Conservation (phyloP, 2,113 vertebrate species). For the Triplophysa dalaica region DNA sequence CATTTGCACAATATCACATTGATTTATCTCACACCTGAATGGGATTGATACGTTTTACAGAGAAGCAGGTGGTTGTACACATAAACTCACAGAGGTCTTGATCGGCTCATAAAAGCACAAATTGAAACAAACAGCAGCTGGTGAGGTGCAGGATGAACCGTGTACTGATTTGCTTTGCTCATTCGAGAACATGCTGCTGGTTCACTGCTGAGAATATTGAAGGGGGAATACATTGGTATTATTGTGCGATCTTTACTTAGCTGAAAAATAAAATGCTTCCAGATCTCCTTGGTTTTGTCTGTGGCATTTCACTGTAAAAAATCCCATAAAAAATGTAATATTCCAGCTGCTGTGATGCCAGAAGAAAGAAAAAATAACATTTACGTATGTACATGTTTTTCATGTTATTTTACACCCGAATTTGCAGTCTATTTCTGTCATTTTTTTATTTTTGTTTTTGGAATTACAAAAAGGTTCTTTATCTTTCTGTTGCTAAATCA, state of each 20-base stretch:
- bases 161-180: not conserved
- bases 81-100: slow-evolving; percentile 5
- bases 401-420: too few relatives aligned
- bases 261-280: not conserved
- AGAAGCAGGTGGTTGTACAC: slow-evolving; percentile 12
- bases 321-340: too few relatives aligned
- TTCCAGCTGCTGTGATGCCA: too few relatives aligned
- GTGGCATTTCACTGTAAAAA: too few relatives aligned
- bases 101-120: slow-evolving; percentile 36
- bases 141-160: not conserved
- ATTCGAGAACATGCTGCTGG: not conserved
- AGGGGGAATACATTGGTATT: not conserved
- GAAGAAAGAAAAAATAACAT: too few relatives aligned
- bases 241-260: not conserved
- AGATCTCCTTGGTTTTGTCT: not conserved
- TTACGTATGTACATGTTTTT: too few relatives aligned
- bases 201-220: not conserved
- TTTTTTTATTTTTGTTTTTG: too few relatives aligned
- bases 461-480: too few relatives aligned
- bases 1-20: slow-evolving; percentile 17
- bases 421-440: too few relatives aligned
- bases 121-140: slow-evolving; percentile 21
- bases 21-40: slow-evolving; percentile 18
- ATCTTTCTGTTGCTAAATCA: too few relatives aligned
- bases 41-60: slow-evolving; percentile 14